phyloP scores from a whole-genome alignment of 2,113 vertebrate species.

The Tympanuchus pallidicinctus region DNA sequence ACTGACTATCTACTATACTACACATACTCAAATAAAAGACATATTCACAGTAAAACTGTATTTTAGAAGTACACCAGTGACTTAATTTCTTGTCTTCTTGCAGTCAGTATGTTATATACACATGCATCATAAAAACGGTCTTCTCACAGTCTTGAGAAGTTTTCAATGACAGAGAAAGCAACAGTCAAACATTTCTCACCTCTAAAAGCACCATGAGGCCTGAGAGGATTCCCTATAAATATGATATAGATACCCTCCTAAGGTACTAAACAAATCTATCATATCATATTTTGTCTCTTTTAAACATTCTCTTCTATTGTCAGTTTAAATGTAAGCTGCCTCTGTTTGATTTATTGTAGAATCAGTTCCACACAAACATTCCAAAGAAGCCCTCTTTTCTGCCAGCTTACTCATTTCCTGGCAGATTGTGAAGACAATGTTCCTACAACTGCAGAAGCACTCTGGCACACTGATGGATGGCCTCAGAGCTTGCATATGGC shows the following conservation, averaged over 20 bases:
- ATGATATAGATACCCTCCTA: background rate
- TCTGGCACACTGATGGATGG: fast-evolving
- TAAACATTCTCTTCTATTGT: fast-evolving
- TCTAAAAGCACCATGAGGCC: background rate
- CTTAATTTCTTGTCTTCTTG: background rate
- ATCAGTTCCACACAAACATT: background rate
- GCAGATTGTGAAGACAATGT: fast-evolving
- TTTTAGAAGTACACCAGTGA: background rate
- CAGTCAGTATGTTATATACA: background rate
- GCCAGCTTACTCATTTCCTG: background rate
- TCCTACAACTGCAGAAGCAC: background rate
- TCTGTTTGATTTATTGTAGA: background rate
- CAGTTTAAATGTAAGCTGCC: background rate
- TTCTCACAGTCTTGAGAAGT: background rate
- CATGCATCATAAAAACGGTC: background rate
- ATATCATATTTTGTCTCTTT: background rate
- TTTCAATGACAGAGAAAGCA: background rate
- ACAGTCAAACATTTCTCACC: background rate
- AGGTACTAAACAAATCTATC: background rate
- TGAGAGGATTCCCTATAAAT: background rate
- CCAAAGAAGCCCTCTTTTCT: background rate
- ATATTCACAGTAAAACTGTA: background rate
- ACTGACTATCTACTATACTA: background rate
- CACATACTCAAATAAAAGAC: background rate
- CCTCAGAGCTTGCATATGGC: background rate